Conservation (phyloP, 2,888 invertebrate genomes). For the Caenorhabditis zanzibari region DNA sequence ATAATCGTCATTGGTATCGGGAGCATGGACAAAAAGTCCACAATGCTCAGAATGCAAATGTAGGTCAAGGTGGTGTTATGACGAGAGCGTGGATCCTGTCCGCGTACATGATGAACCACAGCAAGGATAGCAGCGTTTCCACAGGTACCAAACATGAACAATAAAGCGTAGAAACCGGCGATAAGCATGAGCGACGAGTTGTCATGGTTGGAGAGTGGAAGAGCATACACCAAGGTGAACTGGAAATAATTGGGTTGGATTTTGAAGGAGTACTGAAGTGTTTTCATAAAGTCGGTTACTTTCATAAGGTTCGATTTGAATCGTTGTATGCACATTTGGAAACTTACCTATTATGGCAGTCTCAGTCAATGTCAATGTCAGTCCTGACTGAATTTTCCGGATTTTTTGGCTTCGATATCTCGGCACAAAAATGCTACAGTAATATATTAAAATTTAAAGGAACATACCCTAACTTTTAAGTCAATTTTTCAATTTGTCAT, state of each 20-base stretch:
- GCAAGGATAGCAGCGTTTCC: slow-evolving; percentile 83
- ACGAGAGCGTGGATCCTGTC: slow-evolving; percentile 66
- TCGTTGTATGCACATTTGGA: no score
- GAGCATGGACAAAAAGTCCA: slow-evolving; percentile 80
- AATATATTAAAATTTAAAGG: no score
- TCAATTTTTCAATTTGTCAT: no score
- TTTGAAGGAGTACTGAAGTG: no score
- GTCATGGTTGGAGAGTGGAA: slow-evolving; percentile 74
- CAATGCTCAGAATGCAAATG: slow-evolving; percentile 81
- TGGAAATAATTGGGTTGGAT: slow-evolving; percentile 41
- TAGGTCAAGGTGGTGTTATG: slow-evolving; percentile 82
- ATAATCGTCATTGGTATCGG: slow-evolving; percentile 83
- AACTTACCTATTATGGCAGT: no score
- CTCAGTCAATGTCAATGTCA: no score
- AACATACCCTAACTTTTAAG: no score
- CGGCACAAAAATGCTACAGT: no score
- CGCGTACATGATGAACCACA: slow-evolving; percentile 76
- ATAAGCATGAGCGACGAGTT: slow-evolving; percentile 84
- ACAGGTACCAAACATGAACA: slow-evolving; percentile 85
- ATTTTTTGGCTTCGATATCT: no score
- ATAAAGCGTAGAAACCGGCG: slow-evolving; percentile 85
- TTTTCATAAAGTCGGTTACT: no score
- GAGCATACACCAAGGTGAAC: slow-evolving; percentile 72
- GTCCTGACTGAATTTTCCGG: no score
- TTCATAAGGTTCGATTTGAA: no score